These are phyloP conservation scores for Latrodectus geometricus DNA, from an alignment of 1,140 invertebrate species.

Conservation along the genomic window DNA sequence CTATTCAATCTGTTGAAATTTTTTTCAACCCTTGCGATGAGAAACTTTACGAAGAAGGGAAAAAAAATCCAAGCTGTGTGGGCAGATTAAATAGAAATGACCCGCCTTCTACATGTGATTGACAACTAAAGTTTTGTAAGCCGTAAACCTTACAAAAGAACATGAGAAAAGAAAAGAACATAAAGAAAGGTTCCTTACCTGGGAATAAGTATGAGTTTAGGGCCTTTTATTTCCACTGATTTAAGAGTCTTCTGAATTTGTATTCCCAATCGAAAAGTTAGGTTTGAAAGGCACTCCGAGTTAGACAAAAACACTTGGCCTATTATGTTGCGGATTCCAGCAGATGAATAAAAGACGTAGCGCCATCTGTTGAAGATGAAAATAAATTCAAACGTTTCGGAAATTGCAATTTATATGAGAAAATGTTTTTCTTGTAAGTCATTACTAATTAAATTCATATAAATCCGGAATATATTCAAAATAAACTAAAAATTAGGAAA, in stretches of 20 bases:
- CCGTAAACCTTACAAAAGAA: neutral
- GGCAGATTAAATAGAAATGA: neutral
- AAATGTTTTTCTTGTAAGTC: too few relatives aligned
- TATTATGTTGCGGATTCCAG: conserved; percentile 42
- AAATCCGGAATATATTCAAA: too few relatives aligned
- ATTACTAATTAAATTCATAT: too few relatives aligned
- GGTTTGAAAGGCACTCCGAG: conserved; percentile 48
- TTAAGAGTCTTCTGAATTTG: conserved; percentile 5
- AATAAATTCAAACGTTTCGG: neutral
- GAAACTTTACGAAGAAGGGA: neutral
- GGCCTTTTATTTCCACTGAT: neutral
- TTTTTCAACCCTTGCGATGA: neutral
- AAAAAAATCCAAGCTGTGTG: conserved; percentile 12
- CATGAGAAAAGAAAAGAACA: too few relatives aligned
- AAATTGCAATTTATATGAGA: too few relatives aligned
- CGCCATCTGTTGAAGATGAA: conserved; percentile 51
- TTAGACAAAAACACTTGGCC: conserved; percentile 40
- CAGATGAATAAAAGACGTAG: conserved; percentile 39
- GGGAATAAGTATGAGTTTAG: neutral
- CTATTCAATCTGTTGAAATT: too few relatives aligned
- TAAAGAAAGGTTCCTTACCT: conserved; percentile 19
- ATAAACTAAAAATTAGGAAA: too few relatives aligned
- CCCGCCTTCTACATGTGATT: conserved; percentile 8
- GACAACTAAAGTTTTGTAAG: too few relatives aligned
- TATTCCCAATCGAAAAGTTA: conserved; percentile 47